Evolutionary conservation across 2,888 invertebrate species (phyloP), one percentile per base, ranked within the genome.

Genomic region (Volucella zonaria): DNA sequence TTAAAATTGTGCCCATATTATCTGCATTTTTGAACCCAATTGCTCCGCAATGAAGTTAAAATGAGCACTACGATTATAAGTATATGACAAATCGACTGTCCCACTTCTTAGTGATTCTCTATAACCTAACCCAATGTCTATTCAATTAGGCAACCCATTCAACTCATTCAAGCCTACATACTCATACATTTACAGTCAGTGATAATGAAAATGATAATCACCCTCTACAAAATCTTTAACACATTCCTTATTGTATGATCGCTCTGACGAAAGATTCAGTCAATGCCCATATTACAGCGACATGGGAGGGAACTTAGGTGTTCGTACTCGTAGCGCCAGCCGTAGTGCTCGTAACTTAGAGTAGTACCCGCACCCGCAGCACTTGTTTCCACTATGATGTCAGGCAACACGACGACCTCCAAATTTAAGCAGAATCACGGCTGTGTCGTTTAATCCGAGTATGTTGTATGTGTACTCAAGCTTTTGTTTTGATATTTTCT

Each of bases 321-420:
- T 31, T 31, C 6, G 31, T 31, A 31, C 6, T 31, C 31, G n/a
- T 18, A 51, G 51, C 61, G 42, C 43, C 59, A 71, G 31, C 31
- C n/a, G 61, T 51, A 23, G 8, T 40, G 3, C 3, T 31, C 3
- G 14, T 23, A 23, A 23, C 18, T 23, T 23, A 23, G 18, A 23
- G 18, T 23, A n/a, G 4, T 11, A 11, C 31, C 31, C 31, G 31
- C 6, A 6, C 6, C 31, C 8, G 11, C 3, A 51, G 12, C 49
- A 59, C 40, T 59, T 59, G 61, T 51, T 61, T 67, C 51, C 67
- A 59, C 59, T 40, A 76, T 76, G 76, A 76, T 68, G 76, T 76
- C 76, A 76, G 67, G 38, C 59, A 12, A 23, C 31, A 31, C 38
- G 52, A 52, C 52, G 67, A 59, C 67, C 76, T 76, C 59, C 38